A percentile compares a stretch with the other conserved stretches of the same genome.
Conservation (phyloP, 2,888 invertebrate species). For the Nephrotoma flavescens region DNA sequence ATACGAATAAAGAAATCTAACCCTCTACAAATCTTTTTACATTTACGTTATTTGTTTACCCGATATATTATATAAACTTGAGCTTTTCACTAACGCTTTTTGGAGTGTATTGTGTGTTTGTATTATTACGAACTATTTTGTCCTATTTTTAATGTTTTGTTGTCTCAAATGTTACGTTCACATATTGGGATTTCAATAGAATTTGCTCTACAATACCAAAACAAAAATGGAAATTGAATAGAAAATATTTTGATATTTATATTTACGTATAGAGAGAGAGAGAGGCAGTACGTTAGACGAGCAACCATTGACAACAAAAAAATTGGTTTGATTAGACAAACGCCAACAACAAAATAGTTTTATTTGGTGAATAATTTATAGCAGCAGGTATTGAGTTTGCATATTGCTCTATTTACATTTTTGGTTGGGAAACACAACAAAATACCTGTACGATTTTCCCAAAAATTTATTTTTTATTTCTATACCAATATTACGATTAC, state of each 20-base stretch:
- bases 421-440: not conserved
- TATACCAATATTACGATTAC: not conserved
- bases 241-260: not conserved
- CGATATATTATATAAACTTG: not conserved
- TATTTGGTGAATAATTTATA: not conserved
- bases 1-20: not conserved
- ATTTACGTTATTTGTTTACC: not conserved
- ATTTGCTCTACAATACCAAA: not conserved
- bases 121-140: no score
- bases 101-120: not conserved
- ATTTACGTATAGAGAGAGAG: not conserved
- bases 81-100: not conserved
- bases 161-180: not conserved
- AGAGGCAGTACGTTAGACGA: not conserved
- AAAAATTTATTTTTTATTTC: not conserved
- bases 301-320: not conserved
- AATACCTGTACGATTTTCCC: not conserved
- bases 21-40: not conserved
- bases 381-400: not conserved
- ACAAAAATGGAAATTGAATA: not conserved
- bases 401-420: not conserved
- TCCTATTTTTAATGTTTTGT: not conserved
- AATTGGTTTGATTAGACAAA: not conserved
- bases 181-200: not conserved
- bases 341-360: not conserved